These are phyloP conservation scores for Sipha maydis DNA, from an alignment of 2,888 invertebrate genomes.

Conservation along the genomic window DNA sequence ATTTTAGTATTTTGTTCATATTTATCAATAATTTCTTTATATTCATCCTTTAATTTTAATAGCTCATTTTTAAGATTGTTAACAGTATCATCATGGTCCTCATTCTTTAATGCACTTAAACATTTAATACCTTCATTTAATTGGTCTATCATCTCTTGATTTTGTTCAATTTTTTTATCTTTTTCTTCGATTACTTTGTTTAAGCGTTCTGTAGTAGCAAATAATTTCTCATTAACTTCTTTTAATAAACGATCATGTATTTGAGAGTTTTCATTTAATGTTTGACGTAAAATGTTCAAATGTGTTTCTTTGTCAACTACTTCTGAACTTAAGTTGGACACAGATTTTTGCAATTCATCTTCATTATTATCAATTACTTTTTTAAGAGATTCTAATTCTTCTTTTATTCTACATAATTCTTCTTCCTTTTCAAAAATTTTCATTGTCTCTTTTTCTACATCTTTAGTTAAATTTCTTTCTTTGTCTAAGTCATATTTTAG, in stretches of 20 bases:
- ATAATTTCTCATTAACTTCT: conserved; percentile 36
- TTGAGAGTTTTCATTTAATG: conserved; percentile 45
- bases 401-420: conserved; percentile 75
- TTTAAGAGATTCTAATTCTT: conserved; percentile 69
- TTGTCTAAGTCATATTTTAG: conserved; percentile 49
- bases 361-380: conserved; percentile 63
- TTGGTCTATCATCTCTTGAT: conserved; percentile 60
- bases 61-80: conserved; percentile 69
- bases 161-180: conserved; percentile 61
- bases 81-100: conserved; percentile 54
- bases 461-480: conserved; percentile 57
- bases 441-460: conserved; percentile 63
- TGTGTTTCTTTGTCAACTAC: conserved; percentile 50
- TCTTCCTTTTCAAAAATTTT: conserved; percentile 68
- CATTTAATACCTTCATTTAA: conserved; percentile 58
- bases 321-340: conserved; percentile 57
- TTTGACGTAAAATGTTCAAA: conserved; percentile 52
- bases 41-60: conserved; percentile 70
- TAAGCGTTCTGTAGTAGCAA: conserved; percentile 37
- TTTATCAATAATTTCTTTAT: conserved; percentile 71
- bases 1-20: conserved; percentile 67
- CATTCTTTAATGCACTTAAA: conserved; percentile 50
- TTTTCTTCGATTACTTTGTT: conserved; percentile 53
- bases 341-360: conserved; percentile 62
- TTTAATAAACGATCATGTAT: conserved; percentile 43